Percentiles rank a stretch among this genome's conserved stretches.
These are phyloP conservation scores for Globicephala melas DNA, from an alignment of 2,113 vertebrate genomes.

Conservation along the genomic window DNA sequence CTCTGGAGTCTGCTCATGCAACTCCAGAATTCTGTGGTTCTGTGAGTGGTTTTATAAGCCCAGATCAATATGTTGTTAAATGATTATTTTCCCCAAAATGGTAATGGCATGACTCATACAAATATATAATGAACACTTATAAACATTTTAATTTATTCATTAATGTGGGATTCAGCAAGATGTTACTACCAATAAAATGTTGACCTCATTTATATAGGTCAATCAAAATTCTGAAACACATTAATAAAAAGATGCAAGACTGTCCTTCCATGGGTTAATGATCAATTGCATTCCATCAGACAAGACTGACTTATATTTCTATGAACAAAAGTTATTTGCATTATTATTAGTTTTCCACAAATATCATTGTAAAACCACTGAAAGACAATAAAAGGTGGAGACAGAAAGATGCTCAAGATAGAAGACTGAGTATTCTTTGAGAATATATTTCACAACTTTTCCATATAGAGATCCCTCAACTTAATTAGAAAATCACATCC, in stretches of 20 bases:
- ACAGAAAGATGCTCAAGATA: not conserved
- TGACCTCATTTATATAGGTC: not conserved
- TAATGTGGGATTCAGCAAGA: not conserved
- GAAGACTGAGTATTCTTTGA: no score
- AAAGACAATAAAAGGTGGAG: not conserved
- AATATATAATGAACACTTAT: not conserved
- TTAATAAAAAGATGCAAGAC: not conserved
- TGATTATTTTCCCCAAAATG: not conserved
- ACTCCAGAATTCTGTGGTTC: not conserved
- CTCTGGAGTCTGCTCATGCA: not conserved
- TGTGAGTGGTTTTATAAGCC: not conserved
- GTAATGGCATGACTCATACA: not conserved
- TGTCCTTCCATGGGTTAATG: not conserved
- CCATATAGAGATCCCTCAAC: not conserved
- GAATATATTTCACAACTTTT: not conserved
- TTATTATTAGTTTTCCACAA: not conserved
- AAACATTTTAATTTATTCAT: not conserved
- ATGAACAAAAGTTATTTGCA: not conserved
- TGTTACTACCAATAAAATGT: not conserved
- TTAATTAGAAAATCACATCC: not conserved
- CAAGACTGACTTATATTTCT: not conserved
- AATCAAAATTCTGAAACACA: not conserved
- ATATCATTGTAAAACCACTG: not conserved
- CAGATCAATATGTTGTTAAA: not conserved
- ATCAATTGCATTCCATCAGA: not conserved